Evolutionary conservation across 2,113 vertebrate genomes (phyloP).

Genomic region (Gorsachius goisagi): DNA sequence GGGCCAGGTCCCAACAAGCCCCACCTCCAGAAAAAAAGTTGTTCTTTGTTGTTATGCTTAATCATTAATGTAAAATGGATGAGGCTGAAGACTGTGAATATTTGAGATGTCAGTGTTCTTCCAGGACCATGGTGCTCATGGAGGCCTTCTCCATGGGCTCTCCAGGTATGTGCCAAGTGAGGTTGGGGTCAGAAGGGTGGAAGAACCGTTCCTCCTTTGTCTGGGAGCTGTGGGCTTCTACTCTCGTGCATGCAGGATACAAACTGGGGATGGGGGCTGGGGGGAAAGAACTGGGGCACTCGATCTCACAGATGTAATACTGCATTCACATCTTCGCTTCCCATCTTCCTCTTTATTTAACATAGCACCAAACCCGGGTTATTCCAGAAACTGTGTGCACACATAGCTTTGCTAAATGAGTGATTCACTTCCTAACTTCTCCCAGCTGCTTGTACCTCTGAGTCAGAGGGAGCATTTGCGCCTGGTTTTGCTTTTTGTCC

Average conservation of each 20-base stretch:
- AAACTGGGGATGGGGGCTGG: not conserved
- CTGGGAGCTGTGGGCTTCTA: not conserved
- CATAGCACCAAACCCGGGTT: not conserved
- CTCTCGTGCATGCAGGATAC: not conserved
- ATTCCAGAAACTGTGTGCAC: not conserved
- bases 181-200: not conserved
- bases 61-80: accelerated
- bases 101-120: not conserved
- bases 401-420: not conserved
- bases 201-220: not conserved
- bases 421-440: not conserved
- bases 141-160: not conserved
- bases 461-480: not conserved
- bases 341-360: not conserved
- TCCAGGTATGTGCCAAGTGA: not conserved
- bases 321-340: not conserved
- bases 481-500: not conserved
- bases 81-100: not conserved
- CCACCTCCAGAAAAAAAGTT: not conserved
- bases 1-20: not conserved
- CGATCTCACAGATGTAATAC: not conserved
- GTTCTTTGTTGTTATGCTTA: not conserved
- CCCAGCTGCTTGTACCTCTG: not conserved
- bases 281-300: not conserved
- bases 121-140: accelerated